Evolutionary conservation across 2,797 vertebrate species (phyloP), one percentile per base, ranked within the genome.

Genomic region (Varecia variegata): DNA sequence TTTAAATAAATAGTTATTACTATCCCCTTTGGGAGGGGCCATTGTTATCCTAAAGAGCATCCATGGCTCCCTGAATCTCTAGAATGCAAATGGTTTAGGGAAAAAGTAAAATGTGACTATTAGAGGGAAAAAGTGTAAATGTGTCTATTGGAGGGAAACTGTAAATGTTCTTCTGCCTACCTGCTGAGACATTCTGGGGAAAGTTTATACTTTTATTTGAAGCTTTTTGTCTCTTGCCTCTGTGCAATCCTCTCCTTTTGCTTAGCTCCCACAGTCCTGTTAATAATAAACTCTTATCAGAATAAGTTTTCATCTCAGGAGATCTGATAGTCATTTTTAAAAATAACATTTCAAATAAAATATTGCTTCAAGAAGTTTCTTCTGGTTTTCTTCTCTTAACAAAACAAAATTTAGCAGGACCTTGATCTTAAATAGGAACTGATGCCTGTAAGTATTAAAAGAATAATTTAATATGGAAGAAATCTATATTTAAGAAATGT

Each of bases 401-500:
- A 94, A 96, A 96, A 91, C 12, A 95, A 70, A 97, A 92, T 18
- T 84, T 67, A 84, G 38, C 76, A 93, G 80, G 52, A 88, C 52
- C 65, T 95, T 94, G 52, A 95, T 95, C 60, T 71, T 86, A 96
- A 96, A 58, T 87, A 76, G 88, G 40, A 91, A 87, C 23, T 84
- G 58, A 91, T 82, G 81, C n/a, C 45, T 85, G 25, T 40, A 90
- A 23, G n/a, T 71, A 88, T 90, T 92, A 84, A 94, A 77, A 76
- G n/a, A 89, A 91, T 92, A 92, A 85, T 94, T 97, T 87, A 87
- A 89, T 95, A 74, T 85, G 85, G 56, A 88, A 80, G 68, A 89
- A 90, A 77, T 92, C 76, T 97, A 38, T 83, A 85, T 97, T 97
- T 94, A 65, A 95, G 43, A 96, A 95, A 96, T 88, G 43, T 96